These are phyloP conservation scores for Pristiophorus japonicus DNA, from an alignment of 2,113 vertebrate species.

Conservation along the genomic window DNA sequence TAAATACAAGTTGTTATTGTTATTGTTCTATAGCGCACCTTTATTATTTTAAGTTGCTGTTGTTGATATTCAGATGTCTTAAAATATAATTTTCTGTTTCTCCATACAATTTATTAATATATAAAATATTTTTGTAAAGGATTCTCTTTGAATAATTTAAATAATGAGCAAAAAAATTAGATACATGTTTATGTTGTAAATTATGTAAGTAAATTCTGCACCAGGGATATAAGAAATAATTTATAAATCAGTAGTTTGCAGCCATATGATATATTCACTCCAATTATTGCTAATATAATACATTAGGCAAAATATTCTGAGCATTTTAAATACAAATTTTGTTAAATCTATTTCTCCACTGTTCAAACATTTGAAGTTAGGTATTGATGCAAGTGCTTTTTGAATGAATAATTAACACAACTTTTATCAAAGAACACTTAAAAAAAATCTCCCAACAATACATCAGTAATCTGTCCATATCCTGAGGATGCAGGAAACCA, in stretches of 20 bases:
- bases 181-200: background rate
- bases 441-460: background rate
- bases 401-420: background rate
- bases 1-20: too few species aligned
- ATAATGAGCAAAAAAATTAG: background rate
- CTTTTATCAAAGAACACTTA: background rate
- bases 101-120: background rate
- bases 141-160: too few species aligned
- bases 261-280: background rate
- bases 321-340: background rate
- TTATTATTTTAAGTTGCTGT: too few species aligned
- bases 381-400: background rate
- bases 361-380: background rate
- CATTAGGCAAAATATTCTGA: background rate
- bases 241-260: background rate
- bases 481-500: background rate
- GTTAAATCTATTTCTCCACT: background rate
- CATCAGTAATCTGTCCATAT: background rate
- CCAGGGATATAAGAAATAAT: background rate
- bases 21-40: too few species aligned
- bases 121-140: background rate
- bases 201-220: background rate
- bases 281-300: background rate
- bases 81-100: background rate
- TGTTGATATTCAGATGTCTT: background rate